phyloP scores from a whole-genome alignment of 1,140 invertebrate species.

The Notospermus geniculatus region DNA sequence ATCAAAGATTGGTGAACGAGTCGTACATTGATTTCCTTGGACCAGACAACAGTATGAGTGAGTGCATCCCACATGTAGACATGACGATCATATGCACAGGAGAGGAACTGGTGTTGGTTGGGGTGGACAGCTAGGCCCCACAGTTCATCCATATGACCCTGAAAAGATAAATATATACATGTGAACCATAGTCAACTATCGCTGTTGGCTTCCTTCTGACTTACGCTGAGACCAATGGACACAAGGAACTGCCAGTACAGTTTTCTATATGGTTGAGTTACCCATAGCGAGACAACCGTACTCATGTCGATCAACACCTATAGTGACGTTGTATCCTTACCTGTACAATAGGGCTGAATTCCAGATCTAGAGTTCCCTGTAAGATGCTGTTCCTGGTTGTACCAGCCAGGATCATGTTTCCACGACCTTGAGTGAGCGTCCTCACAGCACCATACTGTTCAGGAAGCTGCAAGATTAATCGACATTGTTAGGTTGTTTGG shows the following conservation, averaged over 20 bases:
- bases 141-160: conserved; percentile 91
- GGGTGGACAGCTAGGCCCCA: conserved; percentile 86
- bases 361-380: conserved; percentile 74
- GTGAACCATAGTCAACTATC: no score
- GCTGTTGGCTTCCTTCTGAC: no score
- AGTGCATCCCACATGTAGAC: conserved; percentile 89
- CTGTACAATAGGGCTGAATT: conserved; percentile 73
- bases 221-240: no score
- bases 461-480: conserved; percentile 67
- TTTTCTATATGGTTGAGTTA: no score
- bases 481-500: no score
- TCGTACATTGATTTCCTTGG: conserved; percentile 78
- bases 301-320: no score
- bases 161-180: conserved; percentile 29
- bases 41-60: conserved; percentile 84
- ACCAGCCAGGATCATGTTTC: conserved; percentile 78
- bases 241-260: no score
- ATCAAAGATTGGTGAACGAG: no score
- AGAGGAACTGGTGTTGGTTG: conserved; percentile 79
- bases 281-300: no score
- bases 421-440: conserved; percentile 78
- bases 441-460: conserved; percentile 84
- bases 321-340: no score
- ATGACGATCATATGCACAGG: conserved; percentile 80
- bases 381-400: conserved; percentile 89